A percentile compares a stretch with the other conserved stretches of the same genome.
These are phyloP conservation scores for Epirrhoe alternata DNA, from an alignment of 2,888 invertebrate species.

Conservation along the genomic window DNA sequence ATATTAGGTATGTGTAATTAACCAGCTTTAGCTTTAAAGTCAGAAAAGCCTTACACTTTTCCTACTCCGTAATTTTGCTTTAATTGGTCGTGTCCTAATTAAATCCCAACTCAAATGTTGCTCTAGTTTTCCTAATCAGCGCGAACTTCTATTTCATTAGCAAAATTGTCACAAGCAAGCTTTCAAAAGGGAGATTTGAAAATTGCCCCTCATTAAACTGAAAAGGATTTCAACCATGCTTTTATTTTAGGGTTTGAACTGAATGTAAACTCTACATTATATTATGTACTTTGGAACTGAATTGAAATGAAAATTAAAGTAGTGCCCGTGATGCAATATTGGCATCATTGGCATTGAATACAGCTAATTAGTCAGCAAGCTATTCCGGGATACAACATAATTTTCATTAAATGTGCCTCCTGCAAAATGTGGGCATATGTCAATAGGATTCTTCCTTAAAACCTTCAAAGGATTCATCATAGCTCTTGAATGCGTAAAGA, in stretches of 20 bases:
- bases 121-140: slow-evolving; percentile 11
- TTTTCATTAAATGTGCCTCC: no score
- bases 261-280: no score
- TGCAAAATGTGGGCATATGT: no score
- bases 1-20: neutral
- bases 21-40: neutral
- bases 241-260: neutral
- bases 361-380: no score
- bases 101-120: neutral
- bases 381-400: no score
- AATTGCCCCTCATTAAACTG: neutral
- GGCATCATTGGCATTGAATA: no score
- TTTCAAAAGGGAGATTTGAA: neutral
- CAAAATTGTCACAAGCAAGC: neutral
- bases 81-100: neutral
- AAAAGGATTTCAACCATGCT: neutral
- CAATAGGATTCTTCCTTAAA: no score
- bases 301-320: no score
- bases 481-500: no score
- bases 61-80: neutral
- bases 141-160: slow-evolving; percentile 1
- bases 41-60: neutral
- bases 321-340: no score
- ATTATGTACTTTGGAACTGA: no score
- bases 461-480: no score